Percentiles rank a stretch among this genome's conserved stretches.
Evolutionary conservation across 2,797 vertebrate species (phyloP).

Genomic region (Erpetoichthys calabaricus): DNA sequence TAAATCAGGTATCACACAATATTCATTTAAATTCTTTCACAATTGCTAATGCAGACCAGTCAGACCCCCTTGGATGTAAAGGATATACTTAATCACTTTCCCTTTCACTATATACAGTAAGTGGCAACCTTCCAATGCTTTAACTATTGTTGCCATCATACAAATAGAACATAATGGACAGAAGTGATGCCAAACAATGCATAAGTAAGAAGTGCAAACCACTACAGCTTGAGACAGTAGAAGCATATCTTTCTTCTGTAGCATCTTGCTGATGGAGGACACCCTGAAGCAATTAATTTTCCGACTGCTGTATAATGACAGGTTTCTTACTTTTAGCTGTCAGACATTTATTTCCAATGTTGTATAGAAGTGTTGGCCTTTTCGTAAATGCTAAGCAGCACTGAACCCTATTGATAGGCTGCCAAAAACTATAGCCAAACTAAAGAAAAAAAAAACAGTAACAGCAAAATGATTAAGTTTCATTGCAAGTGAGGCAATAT

Average conservation of each 20-base stretch:
- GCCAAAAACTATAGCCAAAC: neutral
- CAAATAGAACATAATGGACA: no score
- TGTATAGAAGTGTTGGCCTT: neutral
- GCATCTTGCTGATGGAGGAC: conserved; percentile 9
- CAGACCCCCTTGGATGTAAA: no score
- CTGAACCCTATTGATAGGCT: neutral
- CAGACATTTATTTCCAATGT: neutral
- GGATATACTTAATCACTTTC: no score
- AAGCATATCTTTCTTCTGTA: conserved; percentile 5
- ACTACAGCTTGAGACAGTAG: no score
- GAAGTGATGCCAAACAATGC: no score
- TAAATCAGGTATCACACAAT: no score
- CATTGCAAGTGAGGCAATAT: conserved; percentile 1
- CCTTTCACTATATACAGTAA: no score
- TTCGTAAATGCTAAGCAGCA: neutral
- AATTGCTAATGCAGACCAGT: no score
- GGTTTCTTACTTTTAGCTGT: conserved; percentile 3
- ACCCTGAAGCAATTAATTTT: conserved; percentile 1
- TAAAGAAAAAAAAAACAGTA: neutral
- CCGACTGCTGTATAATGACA: conserved; percentile 4
- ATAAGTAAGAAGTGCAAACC: no score
- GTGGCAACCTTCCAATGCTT: no score
- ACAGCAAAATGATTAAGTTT: conserved; percentile 9
- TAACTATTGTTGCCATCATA: no score
- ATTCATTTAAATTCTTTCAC: no score